Base-by-base conservation (phyloP, 2,888 invertebrate species). In the Alsophila aescularia region DNA sequence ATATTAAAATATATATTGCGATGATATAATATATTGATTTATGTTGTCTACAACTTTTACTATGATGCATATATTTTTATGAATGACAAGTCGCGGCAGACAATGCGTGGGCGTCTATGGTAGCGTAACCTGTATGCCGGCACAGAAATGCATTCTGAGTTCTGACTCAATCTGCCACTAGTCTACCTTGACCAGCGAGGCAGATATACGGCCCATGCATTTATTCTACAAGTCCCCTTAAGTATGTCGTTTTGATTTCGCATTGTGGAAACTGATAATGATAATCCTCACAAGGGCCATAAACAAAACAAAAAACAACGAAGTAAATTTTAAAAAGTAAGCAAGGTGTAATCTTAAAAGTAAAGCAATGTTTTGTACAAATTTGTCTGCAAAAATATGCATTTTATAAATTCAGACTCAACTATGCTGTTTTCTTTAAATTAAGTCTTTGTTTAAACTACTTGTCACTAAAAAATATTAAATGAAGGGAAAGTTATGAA, bases 141-240 rank as follows among this genome's bases (percentile, higher is more conserved):
- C 45, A 21, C 27, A 41, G 42, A 32, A 27, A 9, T 60, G 24
- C 18, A 24, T 24, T 24, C 40, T 60, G 62, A 60, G 63, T 40
- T 56, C 51, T 72, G 71, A 72, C 53, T 71, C 73, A 73, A 58
- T 62, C 27, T 69, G 69, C 73, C 74, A 60, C 69, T 61, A 18
- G 61, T 43, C 56, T 49, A 56, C 72, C 72, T 75, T 75, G 73
- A 53, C 36, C 13, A 40, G 8, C 4, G 12, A 35, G 41, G 14
- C 40, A 50, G 2, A 16, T 37, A 44, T 42, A 5, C 40, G 24
- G 40, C 12, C 7, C 27, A 39, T 49, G 42, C 15, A 36, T 31
- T 43, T 49, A 35, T 52, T 14, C 34, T 27, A 32, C 24, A 49
- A 34, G 29, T 41, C 21, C 10, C n/a, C 29, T 12, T 29, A 18